Base-by-base conservation (phyloP, 2,888 invertebrate genomes). In the Gari tellinella region DNA sequence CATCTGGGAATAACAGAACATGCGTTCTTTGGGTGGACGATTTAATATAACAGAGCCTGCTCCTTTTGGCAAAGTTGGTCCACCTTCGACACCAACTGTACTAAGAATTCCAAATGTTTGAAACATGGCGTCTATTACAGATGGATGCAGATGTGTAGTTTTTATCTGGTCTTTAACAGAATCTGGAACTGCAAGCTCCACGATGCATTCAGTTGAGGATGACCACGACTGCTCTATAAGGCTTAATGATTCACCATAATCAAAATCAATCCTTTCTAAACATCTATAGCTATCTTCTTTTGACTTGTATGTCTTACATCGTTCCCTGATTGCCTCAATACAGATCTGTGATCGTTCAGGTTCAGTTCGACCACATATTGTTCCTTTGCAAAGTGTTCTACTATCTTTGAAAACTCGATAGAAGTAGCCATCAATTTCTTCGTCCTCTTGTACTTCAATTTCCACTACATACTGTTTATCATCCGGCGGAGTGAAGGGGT, bases 71-170 rank as follows among this genome's bases (percentile, higher is more conserved):
- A 51, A 26, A 14, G 26, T 17, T 7, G 25, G 25, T 3, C 31
- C 14, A 45, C 21, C 45, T 15, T 26, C 26, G 14, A 26, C 15
- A 23, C 26, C n/a, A 12, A 26, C 51, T n/a, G 25, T 51, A 17
- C n/a, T 31, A 26, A 51, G 51, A 26, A 51, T 51, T 5, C 70
- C 82, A 23, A 81, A 72, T 10, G 80, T 75, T 55, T 85, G 85
- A 43, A 83, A 72, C 64, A 82, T 73, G 17, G 77, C 77, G 65
- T 84, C 85, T n/a, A 84, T 61, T 3, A 84, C 61, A 15, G 80
- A 72, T 12, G 85, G 85, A 57, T 85, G 85, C 14, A 85, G 51
- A 31, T 72, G 63, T 19, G 80, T 83, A 17, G 63, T 48, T 8
- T 65, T 40, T 19, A 75, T 37, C 49, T 83, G 77, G n/a, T 62